phyloP scores from a whole-genome alignment of 1,140 invertebrate species.

The Pseudomyrmex cubaensis region DNA sequence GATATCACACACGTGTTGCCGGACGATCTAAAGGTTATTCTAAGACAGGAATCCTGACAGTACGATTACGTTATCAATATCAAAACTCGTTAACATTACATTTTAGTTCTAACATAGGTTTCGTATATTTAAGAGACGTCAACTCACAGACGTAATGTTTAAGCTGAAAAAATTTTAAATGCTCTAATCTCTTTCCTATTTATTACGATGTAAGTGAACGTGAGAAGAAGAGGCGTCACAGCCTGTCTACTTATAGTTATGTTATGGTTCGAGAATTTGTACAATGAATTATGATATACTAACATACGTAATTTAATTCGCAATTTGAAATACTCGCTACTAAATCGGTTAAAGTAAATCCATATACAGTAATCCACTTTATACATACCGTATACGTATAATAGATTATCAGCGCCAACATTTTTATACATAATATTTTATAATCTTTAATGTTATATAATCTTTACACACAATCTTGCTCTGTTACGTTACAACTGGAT shows the following conservation, averaged over 20 bases:
- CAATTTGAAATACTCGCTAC: slow-evolving; percentile 29
- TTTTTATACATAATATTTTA: slow-evolving; percentile 29
- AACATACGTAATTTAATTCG: slow-evolving; percentile 14
- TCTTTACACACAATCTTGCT: not conserved
- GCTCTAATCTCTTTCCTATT: slow-evolving; percentile 6
- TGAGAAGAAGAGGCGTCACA: no score
- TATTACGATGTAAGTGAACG: slow-evolving; percentile 35
- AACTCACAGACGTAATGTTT: slow-evolving; percentile 18
- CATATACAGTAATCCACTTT: no score
- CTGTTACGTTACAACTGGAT: not conserved
- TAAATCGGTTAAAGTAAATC: no score
- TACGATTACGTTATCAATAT: slow-evolving; percentile 70
- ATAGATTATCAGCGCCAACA: slow-evolving; percentile 12
- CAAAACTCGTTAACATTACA: slow-evolving; percentile 62
- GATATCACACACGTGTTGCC: slow-evolving; percentile 94
- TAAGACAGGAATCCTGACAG: slow-evolving; percentile 86
- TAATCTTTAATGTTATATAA: not conserved
- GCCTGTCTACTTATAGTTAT: not conserved
- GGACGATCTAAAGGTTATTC: slow-evolving; percentile 95
- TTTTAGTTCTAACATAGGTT: slow-evolving; percentile 22
- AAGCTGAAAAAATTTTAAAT: slow-evolving; percentile 26
- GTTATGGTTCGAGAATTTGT: slow-evolving; percentile 31
- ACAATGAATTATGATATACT: slow-evolving; percentile 35
- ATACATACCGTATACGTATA: slow-evolving; percentile 1
- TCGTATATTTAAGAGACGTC: slow-evolving; percentile 8